Evolutionary conservation across 2,797 vertebrate genomes (phyloP), one percentile per base, ranked within the genome.

Genomic region (Petrocephalus schoutedeni): DNA sequence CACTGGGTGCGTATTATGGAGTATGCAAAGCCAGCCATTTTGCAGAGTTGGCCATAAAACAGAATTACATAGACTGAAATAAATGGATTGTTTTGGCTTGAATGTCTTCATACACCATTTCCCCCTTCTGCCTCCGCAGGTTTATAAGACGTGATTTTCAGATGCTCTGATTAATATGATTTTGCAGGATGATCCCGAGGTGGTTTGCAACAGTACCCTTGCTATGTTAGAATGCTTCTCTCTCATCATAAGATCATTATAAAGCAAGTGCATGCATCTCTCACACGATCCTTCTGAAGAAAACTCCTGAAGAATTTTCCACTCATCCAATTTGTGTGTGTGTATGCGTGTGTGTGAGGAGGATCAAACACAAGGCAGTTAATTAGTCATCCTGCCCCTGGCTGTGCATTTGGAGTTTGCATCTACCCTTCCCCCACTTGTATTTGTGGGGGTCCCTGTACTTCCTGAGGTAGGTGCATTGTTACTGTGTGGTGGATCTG

Each of bases 301-400:
- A 64, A 21, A 21, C 9, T 41, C 36, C 36, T 84, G 58, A 83
- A 12, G 64, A 36, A 71, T 86, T 80, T 71, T 84, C 51, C 74
- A 41, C n/a, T 87, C 32, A 36, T 36, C 64, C 32, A n/a, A n/a
- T n/a, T n/a, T n/a, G n/a, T 28, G 41, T 45, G 1, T 45, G 41
- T 45, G 41, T 45, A 0, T 45, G 41, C 4, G 41, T 45, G 41
- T 51, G 49, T 51, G 67, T 36, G 32, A 36, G 67, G 28, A 74
- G 67, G 28, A 41, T 41, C 32, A 41, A 74, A 36, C 67, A 74
- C 12, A 41, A 36, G 67, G 14, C 67, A 74, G 4, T 74, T 74
- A 74, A 74, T 74, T 74, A 74, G 67, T 74, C 67, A 74, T 74
- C 36, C 14, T 74, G 32, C 64, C 64, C 64, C 64, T 71, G 64